Conservation (phyloP, 2,797 vertebrate species). For the Anableps anableps region DNA sequence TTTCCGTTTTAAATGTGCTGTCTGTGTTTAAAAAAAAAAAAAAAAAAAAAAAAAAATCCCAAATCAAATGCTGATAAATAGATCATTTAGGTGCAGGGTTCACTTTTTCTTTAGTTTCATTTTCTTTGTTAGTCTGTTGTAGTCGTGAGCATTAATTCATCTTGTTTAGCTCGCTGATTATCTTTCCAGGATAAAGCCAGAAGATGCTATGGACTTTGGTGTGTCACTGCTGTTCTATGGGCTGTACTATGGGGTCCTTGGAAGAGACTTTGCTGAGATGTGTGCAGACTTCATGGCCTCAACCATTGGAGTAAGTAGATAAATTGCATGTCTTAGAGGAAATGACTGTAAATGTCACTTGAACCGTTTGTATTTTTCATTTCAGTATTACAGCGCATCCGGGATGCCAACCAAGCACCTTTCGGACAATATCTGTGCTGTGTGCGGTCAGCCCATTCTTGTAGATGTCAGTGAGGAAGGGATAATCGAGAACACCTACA, state of each 20-base stretch:
- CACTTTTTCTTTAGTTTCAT: background rate
- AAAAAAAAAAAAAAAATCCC: background rate
- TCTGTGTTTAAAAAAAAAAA: too few species aligned
- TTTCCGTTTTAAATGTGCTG: background rate
- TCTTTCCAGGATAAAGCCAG: conserved; percentile 91
- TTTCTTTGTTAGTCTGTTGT: background rate
- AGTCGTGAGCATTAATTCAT: background rate
- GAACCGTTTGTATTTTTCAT: background rate
- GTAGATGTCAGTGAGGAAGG: conserved; percentile 97
- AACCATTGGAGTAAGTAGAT: conserved; percentile 90
- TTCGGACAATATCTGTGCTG: conserved; percentile 95
- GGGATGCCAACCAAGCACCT: conserved; percentile 99
- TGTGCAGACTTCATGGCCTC: conserved; percentile 99
- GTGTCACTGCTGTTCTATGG: conserved; percentile 97
- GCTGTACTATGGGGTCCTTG: conserved; percentile 96
- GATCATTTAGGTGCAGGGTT: background rate
- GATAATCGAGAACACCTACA: conserved; percentile 98
- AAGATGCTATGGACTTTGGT: conserved; percentile 98
- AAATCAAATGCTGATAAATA: background rate
- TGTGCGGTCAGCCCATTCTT: conserved; percentile 97
- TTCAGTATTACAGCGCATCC: conserved; percentile 93
- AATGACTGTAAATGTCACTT: background rate
- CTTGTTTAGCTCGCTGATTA: background rate
- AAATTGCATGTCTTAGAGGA: background rate
- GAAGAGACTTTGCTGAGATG: conserved; percentile 98